phyloP scores from a whole-genome alignment of 1,140 invertebrate species.

The Bombus difficillimus region DNA sequence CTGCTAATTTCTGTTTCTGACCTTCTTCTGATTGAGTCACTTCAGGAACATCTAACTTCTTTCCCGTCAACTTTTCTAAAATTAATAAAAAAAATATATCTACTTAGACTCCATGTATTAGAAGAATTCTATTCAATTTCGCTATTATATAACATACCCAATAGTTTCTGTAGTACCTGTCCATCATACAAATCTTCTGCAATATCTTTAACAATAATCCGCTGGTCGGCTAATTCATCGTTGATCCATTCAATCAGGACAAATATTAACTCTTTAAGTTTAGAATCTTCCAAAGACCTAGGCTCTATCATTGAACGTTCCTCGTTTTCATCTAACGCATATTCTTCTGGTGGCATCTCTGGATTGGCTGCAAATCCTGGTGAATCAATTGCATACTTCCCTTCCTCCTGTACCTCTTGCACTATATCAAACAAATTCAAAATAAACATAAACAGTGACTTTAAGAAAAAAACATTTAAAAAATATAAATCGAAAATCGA shows the following conservation, averaged over 20 bases:
- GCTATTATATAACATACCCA: slow-evolving; percentile 85
- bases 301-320: slow-evolving; percentile 98
- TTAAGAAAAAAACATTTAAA: background rate
- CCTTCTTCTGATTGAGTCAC: slow-evolving; percentile 99
- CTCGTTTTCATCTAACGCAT: slow-evolving; percentile 96
- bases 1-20: slow-evolving; percentile 96
- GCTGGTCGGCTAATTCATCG: slow-evolving; percentile 97
- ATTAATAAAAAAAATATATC: slow-evolving; percentile 47
- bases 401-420: slow-evolving; percentile 97
- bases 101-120: background rate
- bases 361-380: slow-evolving; percentile 93
- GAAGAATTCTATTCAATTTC: background rate
- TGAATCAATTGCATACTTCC: slow-evolving; percentile 98
- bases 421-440: slow-evolving; percentile 85
- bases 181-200: slow-evolving; percentile 99
- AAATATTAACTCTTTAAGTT: slow-evolving; percentile 92
- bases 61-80: slow-evolving; percentile 93
- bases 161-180: slow-evolving; percentile 97
- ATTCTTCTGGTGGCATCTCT: slow-evolving; percentile 96
- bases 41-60: slow-evolving; percentile 97
- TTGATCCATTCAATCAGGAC: slow-evolving; percentile 99
- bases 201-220: slow-evolving; percentile 98
- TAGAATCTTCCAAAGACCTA: slow-evolving; percentile 92
- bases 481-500: background rate
- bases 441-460: background rate